These are phyloP conservation scores for Listronotus bonariensis DNA, from an alignment of 1,140 invertebrate species.

Conservation along the genomic window DNA sequence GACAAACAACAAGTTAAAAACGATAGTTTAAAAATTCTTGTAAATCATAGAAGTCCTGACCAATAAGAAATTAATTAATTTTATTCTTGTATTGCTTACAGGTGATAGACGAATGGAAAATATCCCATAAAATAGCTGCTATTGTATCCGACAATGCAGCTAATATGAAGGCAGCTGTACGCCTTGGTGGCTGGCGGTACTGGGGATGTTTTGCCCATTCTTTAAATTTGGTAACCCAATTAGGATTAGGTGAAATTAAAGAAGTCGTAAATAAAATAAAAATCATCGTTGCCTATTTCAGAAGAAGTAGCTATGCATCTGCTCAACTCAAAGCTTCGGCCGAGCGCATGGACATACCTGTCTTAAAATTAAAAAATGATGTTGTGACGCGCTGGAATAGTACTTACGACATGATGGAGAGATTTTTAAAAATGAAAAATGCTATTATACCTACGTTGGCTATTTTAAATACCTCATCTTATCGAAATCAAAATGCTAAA, in stretches of 20 bases:
- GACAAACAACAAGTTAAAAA: too few relatives aligned
- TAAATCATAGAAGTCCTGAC: too few relatives aligned
- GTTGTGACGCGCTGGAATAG: constrained; percentile 48
- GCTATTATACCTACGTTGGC: constrained; percentile 43
- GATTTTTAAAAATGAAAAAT: constrained; percentile 43
- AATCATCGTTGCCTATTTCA: constrained; percentile 16
- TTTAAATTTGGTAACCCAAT: constrained; percentile 16
- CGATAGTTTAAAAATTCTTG: too few relatives aligned
- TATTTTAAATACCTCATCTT: constrained; percentile 19
- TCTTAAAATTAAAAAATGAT: constrained; percentile 48
- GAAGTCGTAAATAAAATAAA: constrained; percentile 14
- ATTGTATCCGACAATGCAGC: too few relatives aligned
- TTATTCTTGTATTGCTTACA: too few relatives aligned
- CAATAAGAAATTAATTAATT: too few relatives aligned
- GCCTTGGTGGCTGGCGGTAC: background rate
- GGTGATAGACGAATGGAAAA: too few relatives aligned
- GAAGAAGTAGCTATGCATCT: constrained; percentile 13
- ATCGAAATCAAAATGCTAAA: background rate
- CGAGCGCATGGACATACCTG: constrained; percentile 28
- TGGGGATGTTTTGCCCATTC: constrained; percentile 23
- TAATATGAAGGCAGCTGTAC: constrained; percentile 23
- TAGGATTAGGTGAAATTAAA: constrained; percentile 10
- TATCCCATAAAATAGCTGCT: too few relatives aligned
- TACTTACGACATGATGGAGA: constrained; percentile 47
- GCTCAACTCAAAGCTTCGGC: constrained; percentile 25